A percentile compares a stretch with the other conserved stretches of the same genome.
Evolutionary conservation across 2,113 vertebrate species (phyloP).

Genomic region (Cryptomyrus ogoouensis): DNA sequence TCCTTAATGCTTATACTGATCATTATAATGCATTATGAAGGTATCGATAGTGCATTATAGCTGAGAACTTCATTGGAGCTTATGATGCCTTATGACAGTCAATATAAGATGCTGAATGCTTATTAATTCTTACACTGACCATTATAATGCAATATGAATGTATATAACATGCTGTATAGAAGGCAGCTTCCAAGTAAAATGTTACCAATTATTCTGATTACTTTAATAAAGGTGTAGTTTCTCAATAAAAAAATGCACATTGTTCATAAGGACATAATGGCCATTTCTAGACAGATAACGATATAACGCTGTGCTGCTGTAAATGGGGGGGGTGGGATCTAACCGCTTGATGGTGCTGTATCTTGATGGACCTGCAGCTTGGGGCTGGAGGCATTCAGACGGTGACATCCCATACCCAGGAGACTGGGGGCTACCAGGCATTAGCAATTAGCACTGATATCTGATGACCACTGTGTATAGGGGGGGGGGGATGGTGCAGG

Average conservation of each 20-base stretch:
- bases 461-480: too few relatives aligned
- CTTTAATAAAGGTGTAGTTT: neutral
- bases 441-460: too few relatives aligned
- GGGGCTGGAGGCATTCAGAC: too few relatives aligned
- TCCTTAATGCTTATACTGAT: too few relatives aligned
- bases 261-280: neutral
- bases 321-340: constrained; percentile 3
- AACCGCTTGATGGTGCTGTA: too few relatives aligned
- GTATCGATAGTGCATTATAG: neutral
- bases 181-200: neutral
- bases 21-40: neutral
- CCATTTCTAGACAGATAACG: neutral
- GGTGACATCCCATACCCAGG: too few relatives aligned
- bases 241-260: neutral
- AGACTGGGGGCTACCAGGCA: too few relatives aligned
- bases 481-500: too few relatives aligned
- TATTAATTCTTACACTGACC: neutral
- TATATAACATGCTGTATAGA: neutral
- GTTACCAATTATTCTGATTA: neutral
- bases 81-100: neutral
- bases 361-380: too few relatives aligned
- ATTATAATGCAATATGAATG: neutral
- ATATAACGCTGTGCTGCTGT: neutral
- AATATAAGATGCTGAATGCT: neutral
- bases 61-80: neutral